Conservation (phyloP, 2,797 vertebrate species). For the Sebastes hopkinsi region DNA sequence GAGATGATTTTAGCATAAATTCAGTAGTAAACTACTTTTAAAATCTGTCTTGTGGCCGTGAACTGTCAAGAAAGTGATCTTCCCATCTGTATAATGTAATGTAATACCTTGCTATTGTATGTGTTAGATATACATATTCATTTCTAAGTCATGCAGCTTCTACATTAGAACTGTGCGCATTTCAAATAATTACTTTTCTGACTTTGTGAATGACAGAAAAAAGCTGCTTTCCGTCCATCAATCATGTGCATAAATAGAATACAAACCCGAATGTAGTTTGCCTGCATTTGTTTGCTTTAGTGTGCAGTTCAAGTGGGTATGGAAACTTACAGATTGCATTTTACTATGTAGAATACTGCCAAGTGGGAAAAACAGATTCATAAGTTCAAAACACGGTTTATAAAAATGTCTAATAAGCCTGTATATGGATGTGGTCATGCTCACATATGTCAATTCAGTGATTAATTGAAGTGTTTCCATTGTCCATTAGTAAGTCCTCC, state of each 20-base stretch:
- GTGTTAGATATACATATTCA: too few species aligned
- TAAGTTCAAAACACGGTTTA: neutral
- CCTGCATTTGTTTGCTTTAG: neutral
- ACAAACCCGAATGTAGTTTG: neutral
- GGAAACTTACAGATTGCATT: neutral
- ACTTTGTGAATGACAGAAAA: too few species aligned
- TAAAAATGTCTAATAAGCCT: neutral
- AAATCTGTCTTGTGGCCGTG: neutral
- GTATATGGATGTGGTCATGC: neutral
- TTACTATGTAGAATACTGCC: neutral
- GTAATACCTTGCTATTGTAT: neutral
- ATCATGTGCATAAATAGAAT: neutral
- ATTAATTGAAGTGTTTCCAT: neutral
- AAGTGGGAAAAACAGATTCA: neutral
- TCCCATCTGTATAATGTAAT: too few species aligned
- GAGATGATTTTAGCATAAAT: neutral
- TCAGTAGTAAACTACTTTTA: neutral
- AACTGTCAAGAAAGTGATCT: neutral
- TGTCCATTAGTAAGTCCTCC: constrained; percentile 5
- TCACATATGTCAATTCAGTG: neutral
- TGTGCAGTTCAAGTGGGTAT: neutral
- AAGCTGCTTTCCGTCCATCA: neutral
- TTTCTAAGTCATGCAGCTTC: too few species aligned
- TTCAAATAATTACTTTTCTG: too few species aligned
- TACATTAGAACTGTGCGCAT: too few species aligned